Evolutionary conservation across 2,888 invertebrate species (phyloP), one percentile per base, ranked within the genome.

Genomic region (Heliconius ismenius): DNA sequence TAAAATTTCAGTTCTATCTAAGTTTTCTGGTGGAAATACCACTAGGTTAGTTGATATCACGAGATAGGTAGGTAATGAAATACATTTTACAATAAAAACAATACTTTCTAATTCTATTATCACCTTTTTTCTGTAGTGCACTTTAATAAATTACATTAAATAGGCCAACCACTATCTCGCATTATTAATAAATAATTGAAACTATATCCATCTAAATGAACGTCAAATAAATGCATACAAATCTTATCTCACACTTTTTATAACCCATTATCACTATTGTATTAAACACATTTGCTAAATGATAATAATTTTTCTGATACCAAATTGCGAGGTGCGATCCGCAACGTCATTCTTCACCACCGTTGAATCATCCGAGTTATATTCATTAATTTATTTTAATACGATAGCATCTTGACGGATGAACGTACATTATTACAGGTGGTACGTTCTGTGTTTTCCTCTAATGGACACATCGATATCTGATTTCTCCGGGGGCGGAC

Each of bases 401-500:
- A 82, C 86, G 93, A 93, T 93, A 90, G 84, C 84, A 93, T 93
- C 93, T 92, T 91, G 91, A 92, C 88, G 89, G 90, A 91, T 89
- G 90, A 89, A 88, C 86, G 86, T 87, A 89, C 90, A 89, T 87
- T 87, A 89, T 89, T 89, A 92, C 91, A 92, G 89, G 85, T 87
- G 87, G 84, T 86, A 85, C 90, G 89, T 90, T 89, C 90, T 91
- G 85, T 90, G 88, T 91, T 90, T 90, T 92, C 87, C 85, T 88
- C 86, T 92, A 92, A 92, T 92, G 90, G 91, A 90, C 89, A 83
- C 86, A 86, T 85, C 84, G 83, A 88, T 87, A 86, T 87, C 85
- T 85, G 84, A 86, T 87, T 83, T 84, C 87, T 82, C 84, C 81
- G 78, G 82, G 70, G 79, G 82, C 84, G 81, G 81, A 81, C 80